Evolutionary conservation across 2,797 vertebrate species (phyloP).

Genomic region (Eurystomus glaucurus): DNA sequence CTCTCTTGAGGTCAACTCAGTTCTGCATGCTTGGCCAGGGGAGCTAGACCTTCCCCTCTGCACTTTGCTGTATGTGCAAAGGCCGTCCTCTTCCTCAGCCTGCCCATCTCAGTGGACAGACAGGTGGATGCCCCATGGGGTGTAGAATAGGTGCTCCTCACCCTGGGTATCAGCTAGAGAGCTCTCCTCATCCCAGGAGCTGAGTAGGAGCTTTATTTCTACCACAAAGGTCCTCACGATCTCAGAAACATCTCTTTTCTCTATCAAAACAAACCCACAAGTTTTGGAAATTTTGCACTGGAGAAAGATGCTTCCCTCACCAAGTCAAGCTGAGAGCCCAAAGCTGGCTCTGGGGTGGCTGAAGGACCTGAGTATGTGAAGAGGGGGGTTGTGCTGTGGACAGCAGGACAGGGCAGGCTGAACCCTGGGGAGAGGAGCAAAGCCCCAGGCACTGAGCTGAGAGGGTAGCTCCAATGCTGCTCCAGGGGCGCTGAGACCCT

Average conservation of each 20-base stretch:
- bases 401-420: neutral
- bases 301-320: neutral
- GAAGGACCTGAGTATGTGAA: neutral
- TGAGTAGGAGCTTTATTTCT: neutral
- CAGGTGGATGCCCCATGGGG: neutral
- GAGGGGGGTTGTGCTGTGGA: neutral
- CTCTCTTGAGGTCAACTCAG: neutral
- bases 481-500: neutral
- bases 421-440: neutral
- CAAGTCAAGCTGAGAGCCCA: neutral
- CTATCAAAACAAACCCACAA: neutral
- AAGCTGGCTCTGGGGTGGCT: neutral
- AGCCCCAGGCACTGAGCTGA: neutral
- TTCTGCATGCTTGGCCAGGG: neutral
- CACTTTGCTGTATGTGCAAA: fast-evolving
- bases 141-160: neutral
- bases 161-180: neutral
- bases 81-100: neutral
- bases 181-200: neutral
- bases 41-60: neutral
- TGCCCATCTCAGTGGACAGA: neutral
- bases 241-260: neutral
- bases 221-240: neutral
- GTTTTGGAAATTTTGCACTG: neutral
- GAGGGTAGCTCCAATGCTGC: neutral